Base-by-base conservation (phyloP, 1,140 invertebrate genomes). In the Papilio xuthus region DNA sequence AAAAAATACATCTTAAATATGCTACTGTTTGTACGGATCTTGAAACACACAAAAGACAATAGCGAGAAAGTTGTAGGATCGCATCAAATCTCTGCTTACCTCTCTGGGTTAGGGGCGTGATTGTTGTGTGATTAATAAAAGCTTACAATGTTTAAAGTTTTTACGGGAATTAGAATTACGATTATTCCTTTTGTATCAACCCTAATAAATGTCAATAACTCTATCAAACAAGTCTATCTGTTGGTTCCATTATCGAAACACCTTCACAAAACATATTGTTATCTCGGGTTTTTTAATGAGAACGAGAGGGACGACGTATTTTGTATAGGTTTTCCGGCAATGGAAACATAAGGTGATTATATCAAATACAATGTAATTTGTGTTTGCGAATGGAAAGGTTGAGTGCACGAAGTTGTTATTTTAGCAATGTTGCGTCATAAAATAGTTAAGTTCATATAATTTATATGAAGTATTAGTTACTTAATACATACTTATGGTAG, bases 381-480 rank as follows among this genome's bases (percentile, higher is more conserved):
- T 28, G 26, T 63, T 63, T 32, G 60, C 23, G 26, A 63, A 56
- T 56, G 18, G 53, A 56, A 63, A 63, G 60, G 60, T 63, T 63
- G 23, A 6, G 10, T 26, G 23, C 60, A 15, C 60, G 60, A 28
- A 28, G 23, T 26, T 37, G 32, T 37, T 28, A 28, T 13, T 13
- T 12, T 63, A 3, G 60, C 50, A 53, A n/a, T 60, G 3, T 63
- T 63, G 23, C 60, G 60, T 63, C 23, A 63, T 23, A 60, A 20
- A 60, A 63, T 60, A 26, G 9, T 60, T 12, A 23, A 26, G n/a
- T 56, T n/a, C n/a, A n/a, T 60, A 4, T 60, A 56, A 12, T 60
- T 26, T 9, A 12, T 18, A 10, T 4, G 13, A 60, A 23, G 56
- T 60, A 26, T 23, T 60, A 23, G 0, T 60, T 23, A n/a, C n/a